Evolutionary conservation across 2,888 invertebrate species (phyloP).

Genomic region (Ecliptopera silaceata): DNA sequence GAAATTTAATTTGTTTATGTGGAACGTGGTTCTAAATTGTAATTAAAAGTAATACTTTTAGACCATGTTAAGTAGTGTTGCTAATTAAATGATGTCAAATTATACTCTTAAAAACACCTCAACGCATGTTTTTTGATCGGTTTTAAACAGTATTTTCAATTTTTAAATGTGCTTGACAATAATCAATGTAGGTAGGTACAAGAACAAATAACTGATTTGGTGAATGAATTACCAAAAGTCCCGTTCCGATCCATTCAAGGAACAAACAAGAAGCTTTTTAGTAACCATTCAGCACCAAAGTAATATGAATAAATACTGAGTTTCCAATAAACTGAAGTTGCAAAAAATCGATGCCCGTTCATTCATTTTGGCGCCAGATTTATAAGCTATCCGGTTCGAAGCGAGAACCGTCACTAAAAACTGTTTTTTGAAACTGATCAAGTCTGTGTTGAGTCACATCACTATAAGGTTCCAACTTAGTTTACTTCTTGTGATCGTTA

Average conservation of each 20-base stretch:
- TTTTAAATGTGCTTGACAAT: background rate
- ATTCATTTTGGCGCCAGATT: conserved; percentile 80
- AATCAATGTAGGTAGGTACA: background rate
- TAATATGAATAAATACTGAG: conserved; percentile 51
- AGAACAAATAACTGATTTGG: background rate
- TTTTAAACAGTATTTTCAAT: background rate
- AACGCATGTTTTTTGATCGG: too few species aligned
- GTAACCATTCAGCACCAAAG: conserved; percentile 46
- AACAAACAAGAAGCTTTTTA: conserved; percentile 44
- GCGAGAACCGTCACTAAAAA: conserved; percentile 71
- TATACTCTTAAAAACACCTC: too few species aligned
- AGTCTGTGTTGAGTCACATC: background rate
- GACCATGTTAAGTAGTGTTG: too few species aligned
- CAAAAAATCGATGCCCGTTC: conserved; percentile 65
- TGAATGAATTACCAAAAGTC: conserved; percentile 25
- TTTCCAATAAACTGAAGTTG: conserved; percentile 55
- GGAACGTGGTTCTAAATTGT: too few species aligned
- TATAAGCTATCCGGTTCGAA: conserved; percentile 67
- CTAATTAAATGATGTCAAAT: too few species aligned
- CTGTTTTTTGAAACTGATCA: conserved; percentile 45
- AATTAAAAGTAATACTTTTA: too few species aligned
- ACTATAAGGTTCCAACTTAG: background rate
- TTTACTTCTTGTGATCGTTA: too few species aligned
- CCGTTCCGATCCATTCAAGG: conserved; percentile 45
- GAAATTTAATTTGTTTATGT: too few species aligned